Conservation (phyloP, 2,888 invertebrate species). For the Lordiphosa andalusiaca region DNA sequence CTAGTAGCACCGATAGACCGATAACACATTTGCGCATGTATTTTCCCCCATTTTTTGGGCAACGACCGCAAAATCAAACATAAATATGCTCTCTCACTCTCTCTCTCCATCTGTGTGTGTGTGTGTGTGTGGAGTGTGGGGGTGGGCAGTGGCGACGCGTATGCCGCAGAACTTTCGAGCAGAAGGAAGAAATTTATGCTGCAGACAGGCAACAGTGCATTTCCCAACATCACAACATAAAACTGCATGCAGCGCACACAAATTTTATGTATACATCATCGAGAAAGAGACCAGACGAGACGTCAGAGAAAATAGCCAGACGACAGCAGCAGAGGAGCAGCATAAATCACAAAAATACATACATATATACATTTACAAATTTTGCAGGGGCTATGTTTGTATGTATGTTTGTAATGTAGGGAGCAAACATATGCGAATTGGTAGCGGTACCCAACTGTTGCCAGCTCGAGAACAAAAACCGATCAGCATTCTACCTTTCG, state of each 20-base stretch:
- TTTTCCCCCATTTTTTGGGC: constrained; percentile 53
- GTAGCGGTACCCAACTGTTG: constrained; percentile 44
- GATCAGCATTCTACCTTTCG: too few relatives aligned
- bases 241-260: constrained; percentile 24
- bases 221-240: constrained; percentile 28
- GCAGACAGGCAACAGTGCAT: constrained; percentile 19
- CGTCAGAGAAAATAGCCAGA: constrained; percentile 34
- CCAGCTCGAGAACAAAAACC: constrained; percentile 4
- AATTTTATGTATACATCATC: constrained; percentile 29
- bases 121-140: background rate
- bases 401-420: constrained; percentile 1
- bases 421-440: background rate
- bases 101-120: constrained; percentile 4
- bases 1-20: constrained; percentile 50
- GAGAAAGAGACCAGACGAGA: constrained; percentile 34
- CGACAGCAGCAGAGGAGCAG: constrained; percentile 25
- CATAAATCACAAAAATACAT: constrained; percentile 19
- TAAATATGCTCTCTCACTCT: constrained; percentile 17
- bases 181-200: constrained; percentile 19
- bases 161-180: constrained; percentile 48
- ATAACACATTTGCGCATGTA: constrained; percentile 57
- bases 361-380: constrained; percentile 13
- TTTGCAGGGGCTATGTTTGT: constrained; percentile 13
- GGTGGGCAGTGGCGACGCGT: constrained; percentile 12
- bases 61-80: constrained; percentile 42